These are phyloP conservation scores for Hippocampus kuda DNA, from an alignment of 2,797 vertebrate species.

Conservation along the genomic window DNA sequence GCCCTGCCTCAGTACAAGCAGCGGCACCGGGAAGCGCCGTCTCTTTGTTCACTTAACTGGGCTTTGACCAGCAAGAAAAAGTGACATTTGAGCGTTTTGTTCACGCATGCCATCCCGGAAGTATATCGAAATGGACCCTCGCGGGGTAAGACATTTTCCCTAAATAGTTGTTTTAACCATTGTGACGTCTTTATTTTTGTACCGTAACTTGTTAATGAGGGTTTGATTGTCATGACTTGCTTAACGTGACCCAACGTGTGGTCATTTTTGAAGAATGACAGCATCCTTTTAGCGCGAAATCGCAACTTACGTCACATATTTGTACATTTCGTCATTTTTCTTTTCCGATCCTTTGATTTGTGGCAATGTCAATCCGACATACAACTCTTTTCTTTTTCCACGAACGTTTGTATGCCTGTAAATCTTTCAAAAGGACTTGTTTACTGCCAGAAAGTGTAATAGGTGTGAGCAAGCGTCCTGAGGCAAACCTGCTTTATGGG, in stretches of 20 bases:
- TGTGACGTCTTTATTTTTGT: neutral
- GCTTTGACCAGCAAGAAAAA: constrained; percentile 47
- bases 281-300: neutral
- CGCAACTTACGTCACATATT: neutral
- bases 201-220: neutral
- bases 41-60: constrained; percentile 58
- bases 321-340: neutral
- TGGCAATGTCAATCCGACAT: neutral
- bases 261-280: neutral
- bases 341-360: neutral
- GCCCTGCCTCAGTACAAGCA: constrained; percentile 43
- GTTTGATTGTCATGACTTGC: neutral
- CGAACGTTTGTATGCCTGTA: neutral
- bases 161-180: constrained; percentile 8
- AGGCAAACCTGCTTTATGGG: constrained; percentile 53
- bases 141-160: constrained; percentile 54
- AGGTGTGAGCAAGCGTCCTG: constrained; percentile 46
- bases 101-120: constrained; percentile 52
- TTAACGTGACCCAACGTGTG: neutral
- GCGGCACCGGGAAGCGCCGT: constrained; percentile 41
- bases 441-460: neutral
- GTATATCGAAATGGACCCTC: constrained; percentile 55
- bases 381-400: neutral
- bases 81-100: constrained; percentile 22
- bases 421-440: neutral